These are phyloP conservation scores for Pseudomyrmex dendroicus DNA, from an alignment of 1,140 invertebrate genomes.

Conservation along the genomic window DNA sequence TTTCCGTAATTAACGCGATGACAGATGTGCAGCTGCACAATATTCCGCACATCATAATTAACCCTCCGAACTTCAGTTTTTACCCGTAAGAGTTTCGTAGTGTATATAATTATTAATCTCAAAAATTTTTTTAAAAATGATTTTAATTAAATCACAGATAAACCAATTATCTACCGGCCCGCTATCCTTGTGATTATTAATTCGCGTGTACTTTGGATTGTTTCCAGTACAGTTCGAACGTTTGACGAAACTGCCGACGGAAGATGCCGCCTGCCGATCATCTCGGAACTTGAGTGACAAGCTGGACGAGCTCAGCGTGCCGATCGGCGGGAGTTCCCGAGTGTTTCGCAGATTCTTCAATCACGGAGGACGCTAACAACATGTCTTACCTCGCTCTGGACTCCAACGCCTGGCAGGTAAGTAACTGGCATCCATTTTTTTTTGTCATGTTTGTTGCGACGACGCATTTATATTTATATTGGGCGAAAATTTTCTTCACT, in stretches of 20 bases:
- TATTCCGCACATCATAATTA: too few species aligned
- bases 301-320: constrained; percentile 61
- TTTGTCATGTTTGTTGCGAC: too few species aligned
- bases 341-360: constrained; percentile 57
- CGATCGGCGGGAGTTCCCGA: constrained; percentile 39
- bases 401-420: constrained; percentile 84
- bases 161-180: not conserved
- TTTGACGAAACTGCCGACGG: constrained; percentile 63
- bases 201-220: not conserved
- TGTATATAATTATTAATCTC: too few species aligned
- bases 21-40: not conserved
- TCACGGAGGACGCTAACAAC: constrained; percentile 77
- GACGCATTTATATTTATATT: too few species aligned
- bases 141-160: too few species aligned
- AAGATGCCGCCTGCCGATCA: constrained; percentile 70
- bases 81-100: too few species aligned
- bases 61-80: too few species aligned
- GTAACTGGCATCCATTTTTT: constrained; percentile 61
- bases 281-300: constrained; percentile 77
- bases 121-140: too few species aligned
- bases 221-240: constrained; percentile 55
- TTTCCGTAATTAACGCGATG: not conserved
- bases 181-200: too few species aligned
- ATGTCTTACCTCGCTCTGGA: constrained; percentile 85
- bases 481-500: too few species aligned